Percentiles rank a stretch among this genome's conserved stretches.
Conservation (phyloP, 2,113 vertebrate species). For the Lophius piscatorius region DNA sequence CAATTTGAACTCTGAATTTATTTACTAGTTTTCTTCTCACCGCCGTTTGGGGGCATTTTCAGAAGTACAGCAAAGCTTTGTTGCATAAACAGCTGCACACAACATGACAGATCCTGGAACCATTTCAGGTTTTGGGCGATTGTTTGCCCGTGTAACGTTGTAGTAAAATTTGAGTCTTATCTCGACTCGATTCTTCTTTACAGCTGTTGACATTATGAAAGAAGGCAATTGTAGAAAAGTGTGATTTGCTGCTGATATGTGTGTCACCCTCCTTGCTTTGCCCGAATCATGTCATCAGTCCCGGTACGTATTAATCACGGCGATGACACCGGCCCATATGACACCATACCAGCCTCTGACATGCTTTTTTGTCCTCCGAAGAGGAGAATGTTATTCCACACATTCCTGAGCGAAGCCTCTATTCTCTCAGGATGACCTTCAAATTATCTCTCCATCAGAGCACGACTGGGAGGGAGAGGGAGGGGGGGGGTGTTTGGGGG, state of each 20-base stretch:
- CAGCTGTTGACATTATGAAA: slow-evolving; percentile 16
- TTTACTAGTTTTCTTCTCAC: slow-evolving; percentile 26
- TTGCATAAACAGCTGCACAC: slow-evolving; percentile 36
- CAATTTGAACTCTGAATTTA: slow-evolving; percentile 27
- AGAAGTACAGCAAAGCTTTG: slow-evolving; percentile 22
- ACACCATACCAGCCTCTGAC: slow-evolving; percentile 56
- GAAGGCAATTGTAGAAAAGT: slow-evolving; percentile 29
- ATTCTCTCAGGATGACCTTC: slow-evolving; percentile 79
- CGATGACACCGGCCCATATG: slow-evolving; percentile 62
- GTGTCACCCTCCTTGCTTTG: slow-evolving; percentile 17
- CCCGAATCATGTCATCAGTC: slow-evolving; percentile 39
- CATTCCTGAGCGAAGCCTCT: slow-evolving; percentile 76
- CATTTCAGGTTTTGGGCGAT: slow-evolving; percentile 14
- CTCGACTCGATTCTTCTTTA: background rate
- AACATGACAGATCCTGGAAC: background rate
- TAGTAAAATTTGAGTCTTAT: slow-evolving; percentile 7
- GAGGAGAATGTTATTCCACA: slow-evolving; percentile 74
- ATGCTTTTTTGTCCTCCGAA: slow-evolving; percentile 63
- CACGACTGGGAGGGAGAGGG: slow-evolving; percentile 60
- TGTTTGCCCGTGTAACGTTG: slow-evolving; percentile 9
- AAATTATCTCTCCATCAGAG: slow-evolving; percentile 81
- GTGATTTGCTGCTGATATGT: slow-evolving; percentile 36
- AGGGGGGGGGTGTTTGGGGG: slow-evolving; percentile 9
- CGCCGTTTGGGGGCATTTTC: slow-evolving; percentile 12
- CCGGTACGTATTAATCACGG: slow-evolving; percentile 6